Evolutionary conservation across 2,888 invertebrate species (phyloP).

Genomic region (Noctua janthina): DNA sequence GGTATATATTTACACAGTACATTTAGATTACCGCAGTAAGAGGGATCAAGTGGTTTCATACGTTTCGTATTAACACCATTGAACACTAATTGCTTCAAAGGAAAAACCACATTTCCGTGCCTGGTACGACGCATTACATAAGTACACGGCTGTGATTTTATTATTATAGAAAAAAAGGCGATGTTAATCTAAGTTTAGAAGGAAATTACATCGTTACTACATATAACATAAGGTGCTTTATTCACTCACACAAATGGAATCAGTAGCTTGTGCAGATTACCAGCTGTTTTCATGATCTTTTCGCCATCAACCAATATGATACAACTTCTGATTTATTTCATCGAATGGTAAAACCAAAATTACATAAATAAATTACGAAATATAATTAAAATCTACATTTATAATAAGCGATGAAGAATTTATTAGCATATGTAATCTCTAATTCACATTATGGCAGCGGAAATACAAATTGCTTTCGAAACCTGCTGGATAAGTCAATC

Average conservation of each 20-base stretch:
- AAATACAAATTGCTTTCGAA: conserved; percentile 63
- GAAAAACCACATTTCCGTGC: conserved; percentile 47
- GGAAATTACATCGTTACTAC: conserved; percentile 9
- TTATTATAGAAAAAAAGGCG: conserved; percentile 18
- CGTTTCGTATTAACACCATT: conserved; percentile 22
- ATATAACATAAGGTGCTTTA: not conserved
- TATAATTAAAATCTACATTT: conserved; percentile 29
- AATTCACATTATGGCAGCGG: conserved; percentile 49
- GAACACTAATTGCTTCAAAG: conserved; percentile 44
- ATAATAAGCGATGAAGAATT: conserved; percentile 52
- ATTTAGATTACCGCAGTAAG: conserved; percentile 38
- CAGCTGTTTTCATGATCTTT: not conserved
- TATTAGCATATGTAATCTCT: conserved; percentile 46
- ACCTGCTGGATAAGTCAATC: conserved; percentile 60
- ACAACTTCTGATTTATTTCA: conserved; percentile 8
- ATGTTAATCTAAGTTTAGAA: conserved; percentile 20
- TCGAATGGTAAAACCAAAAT: not conserved
- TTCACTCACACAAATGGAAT: not conserved
- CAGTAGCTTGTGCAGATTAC: not conserved
- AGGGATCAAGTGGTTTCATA: conserved; percentile 37
- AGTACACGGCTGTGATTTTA: conserved; percentile 12
- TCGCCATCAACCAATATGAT: not conserved
- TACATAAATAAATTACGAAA: conserved; percentile 35
- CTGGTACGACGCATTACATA: conserved; percentile 42
- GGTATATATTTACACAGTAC: conserved; percentile 9